Percentiles rank a stretch among this genome's conserved stretches.
These are phyloP conservation scores for Pteronura brasiliensis DNA, from an alignment of 2,113 vertebrate genomes.

Conservation along the genomic window DNA sequence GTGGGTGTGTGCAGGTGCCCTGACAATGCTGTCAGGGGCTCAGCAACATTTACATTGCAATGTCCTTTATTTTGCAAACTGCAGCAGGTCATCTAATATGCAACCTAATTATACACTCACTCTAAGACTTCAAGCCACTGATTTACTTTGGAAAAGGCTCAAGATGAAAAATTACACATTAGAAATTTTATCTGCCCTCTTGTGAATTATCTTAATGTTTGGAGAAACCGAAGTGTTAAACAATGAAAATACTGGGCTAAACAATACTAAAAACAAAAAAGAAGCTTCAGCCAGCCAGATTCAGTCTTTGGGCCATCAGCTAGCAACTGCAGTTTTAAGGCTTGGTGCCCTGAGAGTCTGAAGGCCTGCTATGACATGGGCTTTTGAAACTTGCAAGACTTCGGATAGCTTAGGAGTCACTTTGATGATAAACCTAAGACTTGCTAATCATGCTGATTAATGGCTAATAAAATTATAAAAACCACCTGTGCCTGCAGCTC, in stretches of 20 bases:
- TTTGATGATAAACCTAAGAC: background rate
- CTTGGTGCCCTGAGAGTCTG: background rate
- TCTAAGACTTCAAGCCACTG: constrained; percentile 1
- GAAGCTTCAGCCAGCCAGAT: background rate
- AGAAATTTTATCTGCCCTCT: background rate
- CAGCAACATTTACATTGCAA: constrained; percentile 77
- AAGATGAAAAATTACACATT: constrained; percentile 33
- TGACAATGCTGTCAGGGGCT: constrained; percentile 62
- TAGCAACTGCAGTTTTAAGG: background rate
- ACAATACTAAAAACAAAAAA: background rate
- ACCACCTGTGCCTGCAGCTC: background rate
- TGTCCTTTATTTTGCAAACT: constrained; percentile 80
- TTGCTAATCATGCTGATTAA: background rate
- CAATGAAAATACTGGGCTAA: background rate
- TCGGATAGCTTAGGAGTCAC: background rate
- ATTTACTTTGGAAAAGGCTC: constrained; percentile 45
- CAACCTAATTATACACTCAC: constrained; percentile 50
- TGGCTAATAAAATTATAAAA: constrained; percentile 42
- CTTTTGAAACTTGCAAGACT: background rate
- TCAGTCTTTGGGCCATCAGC: background rate
- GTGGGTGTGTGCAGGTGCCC: constrained; percentile 73
- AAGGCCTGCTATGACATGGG: background rate
- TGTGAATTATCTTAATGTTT: constrained; percentile 11
- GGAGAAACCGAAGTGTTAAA: constrained; percentile 17
- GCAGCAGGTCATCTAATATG: constrained; percentile 48